Percentiles rank a stretch among this genome's conserved stretches.
phyloP scores from a whole-genome alignment of 2,888 invertebrate genomes.

The Drosophila demipolita region DNA sequence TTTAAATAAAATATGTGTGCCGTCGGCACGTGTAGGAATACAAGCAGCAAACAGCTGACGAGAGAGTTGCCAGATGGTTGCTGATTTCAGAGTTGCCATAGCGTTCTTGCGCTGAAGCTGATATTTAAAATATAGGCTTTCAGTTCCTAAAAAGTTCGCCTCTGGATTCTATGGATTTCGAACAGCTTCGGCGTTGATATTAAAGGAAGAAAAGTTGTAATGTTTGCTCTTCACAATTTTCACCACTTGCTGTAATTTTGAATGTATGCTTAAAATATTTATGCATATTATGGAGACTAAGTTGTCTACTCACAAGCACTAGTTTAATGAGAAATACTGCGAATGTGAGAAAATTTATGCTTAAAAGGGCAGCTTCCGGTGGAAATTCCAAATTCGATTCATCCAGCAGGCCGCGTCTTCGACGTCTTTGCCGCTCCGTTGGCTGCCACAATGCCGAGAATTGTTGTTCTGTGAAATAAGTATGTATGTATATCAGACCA shows the following conservation, averaged over 20 bases:
- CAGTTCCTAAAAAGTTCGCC: neutral
- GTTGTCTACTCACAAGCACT: slow-evolving; percentile 88
- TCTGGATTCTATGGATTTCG: slow-evolving; percentile 51
- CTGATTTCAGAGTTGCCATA: slow-evolving; percentile 17
- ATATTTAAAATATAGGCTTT: slow-evolving; percentile 7
- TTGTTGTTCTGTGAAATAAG: slow-evolving; percentile 84
- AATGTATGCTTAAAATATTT: neutral
- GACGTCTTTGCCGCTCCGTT: slow-evolving; percentile 66
- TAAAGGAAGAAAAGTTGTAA: slow-evolving; percentile 80
- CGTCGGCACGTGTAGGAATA: slow-evolving; percentile 63
- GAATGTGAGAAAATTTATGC: slow-evolving; percentile 93
- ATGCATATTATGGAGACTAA: neutral
- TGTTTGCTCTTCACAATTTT: slow-evolving; percentile 88
- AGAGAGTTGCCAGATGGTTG: neutral
- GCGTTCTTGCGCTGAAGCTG: neutral
- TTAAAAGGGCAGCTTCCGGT: slow-evolving; percentile 92
- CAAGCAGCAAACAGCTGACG: slow-evolving; percentile 43
- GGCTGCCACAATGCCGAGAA: slow-evolving; percentile 86
- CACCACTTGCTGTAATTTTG: slow-evolving; percentile 88
- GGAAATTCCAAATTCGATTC: slow-evolving; percentile 90
- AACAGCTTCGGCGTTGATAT: slow-evolving; percentile 60
- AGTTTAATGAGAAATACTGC: slow-evolving; percentile 94
- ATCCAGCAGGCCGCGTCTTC: slow-evolving; percentile 80
- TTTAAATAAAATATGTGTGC: slow-evolving; percentile 8
- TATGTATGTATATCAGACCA: slow-evolving; percentile 1